These are phyloP conservation scores for Pitta sordida DNA, from an alignment of 2,113 vertebrate species.

Conservation along the genomic window DNA sequence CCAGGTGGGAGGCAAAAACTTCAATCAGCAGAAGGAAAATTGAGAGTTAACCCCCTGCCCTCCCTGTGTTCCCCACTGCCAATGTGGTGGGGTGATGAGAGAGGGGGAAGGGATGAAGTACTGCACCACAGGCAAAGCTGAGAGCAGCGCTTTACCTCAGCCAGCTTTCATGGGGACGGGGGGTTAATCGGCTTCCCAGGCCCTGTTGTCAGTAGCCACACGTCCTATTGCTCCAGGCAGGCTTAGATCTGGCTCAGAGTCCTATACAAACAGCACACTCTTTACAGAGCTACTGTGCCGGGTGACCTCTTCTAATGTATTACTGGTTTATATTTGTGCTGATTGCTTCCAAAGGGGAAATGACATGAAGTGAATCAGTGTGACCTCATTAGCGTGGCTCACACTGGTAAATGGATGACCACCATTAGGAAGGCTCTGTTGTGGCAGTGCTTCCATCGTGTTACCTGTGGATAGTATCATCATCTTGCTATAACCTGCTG, in stretches of 20 bases:
- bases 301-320: constrained; percentile 65
- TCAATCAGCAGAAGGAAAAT: constrained; percentile 25
- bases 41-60: neutral
- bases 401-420: constrained; percentile 58
- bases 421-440: constrained; percentile 50
- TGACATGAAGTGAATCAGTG: constrained; percentile 53
- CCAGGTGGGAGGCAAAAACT: neutral
- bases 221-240: constrained; percentile 3
- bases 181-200: constrained; percentile 64
- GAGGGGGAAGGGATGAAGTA: neutral
- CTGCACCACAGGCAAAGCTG: neutral
- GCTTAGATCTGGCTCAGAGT: constrained; percentile 6
- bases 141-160: neutral
- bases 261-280: constrained; percentile 45
- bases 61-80: accelerated
- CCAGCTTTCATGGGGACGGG: neutral
- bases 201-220: constrained; percentile 18
- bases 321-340: constrained; percentile 41
- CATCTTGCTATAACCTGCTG: constrained; percentile 31
- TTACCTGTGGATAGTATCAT: constrained; percentile 54
- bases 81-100: neutral
- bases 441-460: constrained; percentile 41
- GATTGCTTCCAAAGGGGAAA: constrained; percentile 60
- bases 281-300: constrained; percentile 27
- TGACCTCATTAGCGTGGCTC: constrained; percentile 68